phyloP scores from a whole-genome alignment of 2,113 vertebrate species.

The Phalacrocorax pelagicus region DNA sequence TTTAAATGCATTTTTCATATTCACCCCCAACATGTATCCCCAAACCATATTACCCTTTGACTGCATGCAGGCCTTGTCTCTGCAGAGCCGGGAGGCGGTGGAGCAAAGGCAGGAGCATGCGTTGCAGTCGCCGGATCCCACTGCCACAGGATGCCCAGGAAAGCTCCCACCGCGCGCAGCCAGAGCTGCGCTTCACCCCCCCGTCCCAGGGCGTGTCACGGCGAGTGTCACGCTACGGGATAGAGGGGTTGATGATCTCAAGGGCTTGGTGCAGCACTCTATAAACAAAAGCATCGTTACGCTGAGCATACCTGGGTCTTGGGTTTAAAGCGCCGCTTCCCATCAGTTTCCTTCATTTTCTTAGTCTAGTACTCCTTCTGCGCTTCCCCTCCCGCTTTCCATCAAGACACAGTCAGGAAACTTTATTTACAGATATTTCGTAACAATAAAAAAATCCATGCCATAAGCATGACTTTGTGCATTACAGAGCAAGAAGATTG shows the following conservation, averaged over 20 bases:
- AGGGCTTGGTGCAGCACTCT: not conserved
- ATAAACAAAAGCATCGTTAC: not conserved
- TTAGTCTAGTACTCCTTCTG: not conserved
- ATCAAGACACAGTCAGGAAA: not conserved
- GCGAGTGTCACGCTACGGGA: rapidly evolving
- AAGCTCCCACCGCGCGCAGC: not conserved
- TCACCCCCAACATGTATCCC: not conserved
- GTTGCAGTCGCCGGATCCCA: rapidly evolving
- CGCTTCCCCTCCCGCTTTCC: not conserved
- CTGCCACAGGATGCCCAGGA: rapidly evolving
- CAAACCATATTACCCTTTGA: rapidly evolving
- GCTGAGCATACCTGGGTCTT: not conserved
- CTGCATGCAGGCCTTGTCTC: not conserved
- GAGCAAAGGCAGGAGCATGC: not conserved
- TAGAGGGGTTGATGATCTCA: rapidly evolving
- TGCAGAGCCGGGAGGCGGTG: rapidly evolving
- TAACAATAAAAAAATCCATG: not conserved
- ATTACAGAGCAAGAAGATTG: not conserved
- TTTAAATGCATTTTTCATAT: not conserved
- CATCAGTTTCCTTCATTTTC: rapidly evolving
- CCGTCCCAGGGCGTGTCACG: rapidly evolving
- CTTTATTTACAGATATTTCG: constrained; percentile 15
- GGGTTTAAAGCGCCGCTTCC: rapidly evolving
- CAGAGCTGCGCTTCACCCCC: not conserved
- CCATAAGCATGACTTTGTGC: not conserved